A percentile compares a stretch with the other conserved stretches of the same genome.
Conservation (phyloP, 2,113 vertebrate genomes). For the Pimephales promelas region DNA sequence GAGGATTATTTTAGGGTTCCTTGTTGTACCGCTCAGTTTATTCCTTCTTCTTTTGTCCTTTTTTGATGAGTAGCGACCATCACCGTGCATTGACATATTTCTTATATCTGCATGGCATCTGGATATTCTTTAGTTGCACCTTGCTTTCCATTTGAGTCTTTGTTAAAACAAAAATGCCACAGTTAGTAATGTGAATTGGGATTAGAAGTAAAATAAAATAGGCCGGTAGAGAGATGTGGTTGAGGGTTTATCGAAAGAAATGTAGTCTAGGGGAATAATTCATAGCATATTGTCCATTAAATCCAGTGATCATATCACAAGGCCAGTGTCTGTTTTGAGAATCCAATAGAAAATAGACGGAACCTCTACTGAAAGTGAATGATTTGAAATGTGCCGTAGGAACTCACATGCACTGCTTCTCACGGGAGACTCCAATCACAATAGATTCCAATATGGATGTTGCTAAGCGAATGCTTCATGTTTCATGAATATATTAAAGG, state of each 20-base stretch:
- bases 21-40: background rate
- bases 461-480: background rate
- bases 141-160: background rate
- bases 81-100: background rate
- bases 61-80: background rate
- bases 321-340: background rate
- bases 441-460: background rate
- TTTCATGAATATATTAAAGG: background rate
- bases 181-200: background rate
- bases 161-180: background rate
- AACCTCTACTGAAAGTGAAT: background rate
- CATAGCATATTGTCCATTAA: background rate
- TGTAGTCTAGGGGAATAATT: background rate
- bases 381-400: background rate
- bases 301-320: background rate
- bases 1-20: background rate
- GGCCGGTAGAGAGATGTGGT: background rate
- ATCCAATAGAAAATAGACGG: background rate
- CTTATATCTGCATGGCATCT: background rate
- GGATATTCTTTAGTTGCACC: background rate
- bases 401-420: background rate
- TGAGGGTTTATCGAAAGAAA: slow-evolving; percentile 8
- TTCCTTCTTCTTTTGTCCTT: background rate
- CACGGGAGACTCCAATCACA: background rate
- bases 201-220: background rate